These are phyloP conservation scores for Ooceraea biroi DNA, from an alignment of 1,140 invertebrate genomes.

Conservation along the genomic window DNA sequence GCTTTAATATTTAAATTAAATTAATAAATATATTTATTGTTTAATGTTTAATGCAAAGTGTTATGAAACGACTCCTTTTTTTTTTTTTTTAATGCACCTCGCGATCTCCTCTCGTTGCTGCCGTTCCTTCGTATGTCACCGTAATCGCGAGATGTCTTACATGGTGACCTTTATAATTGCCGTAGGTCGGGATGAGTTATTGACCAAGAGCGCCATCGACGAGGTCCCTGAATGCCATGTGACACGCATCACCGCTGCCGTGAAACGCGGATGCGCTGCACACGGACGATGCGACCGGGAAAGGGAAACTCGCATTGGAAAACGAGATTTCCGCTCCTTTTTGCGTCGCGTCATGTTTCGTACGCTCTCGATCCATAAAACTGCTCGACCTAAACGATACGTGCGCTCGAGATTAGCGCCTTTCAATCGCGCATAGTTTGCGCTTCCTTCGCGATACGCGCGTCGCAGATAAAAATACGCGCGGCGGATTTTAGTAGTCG, in stretches of 20 bases:
- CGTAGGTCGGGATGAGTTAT: conserved; percentile 55
- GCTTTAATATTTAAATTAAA: no score
- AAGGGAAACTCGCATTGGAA: neutral
- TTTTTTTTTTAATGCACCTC: no score
- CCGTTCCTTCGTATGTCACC: neutral
- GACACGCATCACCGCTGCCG: conserved; percentile 19
- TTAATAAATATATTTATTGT: no score
- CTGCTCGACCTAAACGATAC: neutral
- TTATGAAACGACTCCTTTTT: no score
- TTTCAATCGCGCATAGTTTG: conserved; percentile 15
- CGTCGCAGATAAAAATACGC: neutral
- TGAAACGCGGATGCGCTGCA: neutral
- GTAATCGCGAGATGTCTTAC: conserved; percentile 2
- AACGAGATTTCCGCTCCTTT: neutral
- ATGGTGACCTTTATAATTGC: conserved; percentile 53
- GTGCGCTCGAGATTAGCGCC: neutral
- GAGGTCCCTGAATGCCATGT: conserved; percentile 33
- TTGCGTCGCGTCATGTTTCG: neutral
- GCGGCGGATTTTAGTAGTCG: neutral
- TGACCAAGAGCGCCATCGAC: neutral
- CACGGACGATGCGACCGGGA: neutral
- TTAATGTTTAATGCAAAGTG: no score
- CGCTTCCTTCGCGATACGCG: neutral
- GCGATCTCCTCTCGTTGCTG: neutral
- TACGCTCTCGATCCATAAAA: conserved; percentile 5